A percentile compares a stretch with the other conserved stretches of the same genome.
These are phyloP conservation scores for Dryadula phaetusa DNA, from an alignment of 2,888 invertebrate genomes.

Conservation along the genomic window DNA sequence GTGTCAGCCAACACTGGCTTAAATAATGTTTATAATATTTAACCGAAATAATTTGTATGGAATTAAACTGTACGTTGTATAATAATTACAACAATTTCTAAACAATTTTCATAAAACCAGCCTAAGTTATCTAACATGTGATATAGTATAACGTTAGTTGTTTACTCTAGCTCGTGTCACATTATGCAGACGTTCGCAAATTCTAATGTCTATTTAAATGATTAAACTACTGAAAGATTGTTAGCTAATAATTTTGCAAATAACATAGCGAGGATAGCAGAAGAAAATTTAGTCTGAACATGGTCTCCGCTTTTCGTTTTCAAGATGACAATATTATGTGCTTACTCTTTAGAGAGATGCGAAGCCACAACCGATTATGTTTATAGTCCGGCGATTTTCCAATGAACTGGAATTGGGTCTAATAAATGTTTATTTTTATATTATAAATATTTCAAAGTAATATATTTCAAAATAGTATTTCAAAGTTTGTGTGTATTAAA, in stretches of 20 bases:
- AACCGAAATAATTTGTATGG: neutral
- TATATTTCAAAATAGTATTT: too few species aligned
- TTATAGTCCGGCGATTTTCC: too few species aligned
- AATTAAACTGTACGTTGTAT: neutral
- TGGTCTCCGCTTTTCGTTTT: too few species aligned
- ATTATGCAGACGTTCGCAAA: slow-evolving; percentile 1
- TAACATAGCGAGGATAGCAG: too few species aligned
- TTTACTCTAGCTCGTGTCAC: slow-evolving; percentile 4
- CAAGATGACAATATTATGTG: too few species aligned
- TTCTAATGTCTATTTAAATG: neutral
- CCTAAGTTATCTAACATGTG: slow-evolving; percentile 17
- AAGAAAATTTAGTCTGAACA: too few species aligned
- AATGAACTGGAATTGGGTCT: neutral
- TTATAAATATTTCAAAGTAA: neutral
- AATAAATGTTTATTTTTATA: neutral
- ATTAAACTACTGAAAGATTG: slow-evolving; percentile 2
- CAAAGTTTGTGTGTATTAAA: too few species aligned
- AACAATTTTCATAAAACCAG: slow-evolving; percentile 8
- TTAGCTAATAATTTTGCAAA: neutral
- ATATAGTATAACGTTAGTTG: neutral
- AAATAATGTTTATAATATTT: neutral
- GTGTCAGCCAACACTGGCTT: neutral
- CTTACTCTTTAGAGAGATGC: too few species aligned
- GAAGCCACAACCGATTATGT: too few species aligned
- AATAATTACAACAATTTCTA: neutral